A percentile compares a stretch with the other conserved stretches of the same genome.
These are phyloP conservation scores for Yponomeuta evonymella DNA, from an alignment of 2,888 invertebrate genomes.

Conservation along the genomic window DNA sequence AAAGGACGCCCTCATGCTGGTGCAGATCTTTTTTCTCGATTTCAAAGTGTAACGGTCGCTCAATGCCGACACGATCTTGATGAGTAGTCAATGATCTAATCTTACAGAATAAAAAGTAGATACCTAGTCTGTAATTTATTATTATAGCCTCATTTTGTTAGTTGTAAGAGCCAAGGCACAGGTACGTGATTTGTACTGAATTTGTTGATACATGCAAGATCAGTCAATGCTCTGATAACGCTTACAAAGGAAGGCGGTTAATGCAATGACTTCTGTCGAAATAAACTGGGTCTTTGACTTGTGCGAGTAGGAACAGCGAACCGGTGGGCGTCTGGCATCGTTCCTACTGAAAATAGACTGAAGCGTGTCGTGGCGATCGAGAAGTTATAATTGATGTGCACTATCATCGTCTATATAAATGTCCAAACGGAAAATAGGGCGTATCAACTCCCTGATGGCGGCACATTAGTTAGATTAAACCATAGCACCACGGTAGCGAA, in stretches of 20 bases:
- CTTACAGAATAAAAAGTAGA: no score
- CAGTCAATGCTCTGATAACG: not conserved
- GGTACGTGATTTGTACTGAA: not conserved
- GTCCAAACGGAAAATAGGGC: not conserved
- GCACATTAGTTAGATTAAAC: not conserved
- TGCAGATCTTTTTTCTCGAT: no score
- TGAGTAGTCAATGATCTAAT: no score
- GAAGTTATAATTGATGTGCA: not conserved
- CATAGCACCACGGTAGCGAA: no score
- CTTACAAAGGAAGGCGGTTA: conserved; percentile 5
- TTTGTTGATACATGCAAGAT: not conserved
- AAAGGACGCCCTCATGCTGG: not conserved
- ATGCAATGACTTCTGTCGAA: conserved; percentile 12
- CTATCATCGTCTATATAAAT: not conserved
- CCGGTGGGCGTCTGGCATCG: conserved; percentile 20
- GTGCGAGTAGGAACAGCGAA: not conserved
- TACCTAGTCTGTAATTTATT: not conserved
- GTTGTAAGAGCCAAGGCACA: not conserved
- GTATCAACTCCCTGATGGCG: not conserved
- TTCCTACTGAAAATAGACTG: conserved; percentile 16
- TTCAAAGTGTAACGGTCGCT: no score
- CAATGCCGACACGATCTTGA: no score
- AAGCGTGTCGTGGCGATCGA: not conserved
- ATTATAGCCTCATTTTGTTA: not conserved
- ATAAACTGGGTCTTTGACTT: conserved; percentile 23